Conservation (phyloP, 2,113 vertebrate species). For the Corythaeola cristata region DNA sequence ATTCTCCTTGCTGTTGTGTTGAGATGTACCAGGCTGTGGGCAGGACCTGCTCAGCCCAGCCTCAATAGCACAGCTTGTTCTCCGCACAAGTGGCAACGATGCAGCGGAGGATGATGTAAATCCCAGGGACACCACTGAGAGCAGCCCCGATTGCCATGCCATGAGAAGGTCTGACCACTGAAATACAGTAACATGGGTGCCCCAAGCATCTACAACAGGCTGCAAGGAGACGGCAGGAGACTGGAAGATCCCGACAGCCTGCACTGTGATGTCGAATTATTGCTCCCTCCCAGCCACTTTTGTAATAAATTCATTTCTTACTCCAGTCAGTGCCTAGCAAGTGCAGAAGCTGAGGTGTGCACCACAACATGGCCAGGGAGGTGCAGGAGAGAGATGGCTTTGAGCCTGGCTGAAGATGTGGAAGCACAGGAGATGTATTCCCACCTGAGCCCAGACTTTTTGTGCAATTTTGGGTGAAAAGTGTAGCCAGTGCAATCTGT, state of each 20-base stretch:
- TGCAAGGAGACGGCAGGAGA: neutral
- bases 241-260: neutral
- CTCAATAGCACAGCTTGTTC: constrained; percentile 40
- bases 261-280: neutral
- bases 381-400: neutral
- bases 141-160: neutral
- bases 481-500: neutral
- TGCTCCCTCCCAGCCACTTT: neutral
- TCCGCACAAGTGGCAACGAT: neutral
- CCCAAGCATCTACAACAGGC: neutral
- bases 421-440: neutral
- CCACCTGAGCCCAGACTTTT: neutral
- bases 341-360: neutral
- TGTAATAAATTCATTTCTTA: neutral
- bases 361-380: neutral
- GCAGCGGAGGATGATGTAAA: neutral
- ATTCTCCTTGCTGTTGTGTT: neutral
- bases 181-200: fast-evolving
- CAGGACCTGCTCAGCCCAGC: neutral
- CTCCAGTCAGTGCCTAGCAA: neutral
- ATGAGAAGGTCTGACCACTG: neutral
- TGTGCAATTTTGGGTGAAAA: neutral
- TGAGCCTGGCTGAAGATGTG: neutral
- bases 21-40: constrained; percentile 34
- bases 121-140: neutral